A percentile compares a stretch with the other conserved stretches of the same genome.
phyloP scores from a whole-genome alignment of 2,888 invertebrate species.

The Tortrix viridana region DNA sequence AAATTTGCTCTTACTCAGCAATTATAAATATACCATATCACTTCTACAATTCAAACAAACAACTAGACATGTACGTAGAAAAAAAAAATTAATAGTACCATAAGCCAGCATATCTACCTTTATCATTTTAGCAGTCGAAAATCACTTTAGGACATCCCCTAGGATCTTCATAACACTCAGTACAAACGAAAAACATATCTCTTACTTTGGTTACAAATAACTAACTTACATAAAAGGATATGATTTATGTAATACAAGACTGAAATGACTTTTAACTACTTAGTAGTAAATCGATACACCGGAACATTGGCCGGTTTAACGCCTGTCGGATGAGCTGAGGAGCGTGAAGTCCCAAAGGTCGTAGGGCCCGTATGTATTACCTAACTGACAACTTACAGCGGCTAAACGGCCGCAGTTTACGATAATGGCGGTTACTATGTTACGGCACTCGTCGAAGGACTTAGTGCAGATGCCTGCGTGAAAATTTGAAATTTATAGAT shows the following conservation, averaged over 20 bases:
- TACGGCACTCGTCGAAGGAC: constrained; percentile 12
- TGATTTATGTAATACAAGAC: too few relatives aligned
- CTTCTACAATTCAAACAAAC: too few relatives aligned
- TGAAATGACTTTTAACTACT: neutral
- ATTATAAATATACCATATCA: too few relatives aligned
- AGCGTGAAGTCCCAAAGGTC: constrained; percentile 61
- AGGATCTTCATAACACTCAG: too few relatives aligned
- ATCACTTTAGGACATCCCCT: too few relatives aligned
- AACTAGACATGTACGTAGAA: too few relatives aligned
- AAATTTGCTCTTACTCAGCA: too few relatives aligned
- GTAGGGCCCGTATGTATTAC: constrained; percentile 46
- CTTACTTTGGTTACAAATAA: too few relatives aligned
- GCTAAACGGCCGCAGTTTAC: constrained; percentile 22
- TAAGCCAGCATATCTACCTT: too few relatives aligned
- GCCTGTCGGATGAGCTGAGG: constrained; percentile 70
- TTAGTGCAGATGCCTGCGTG: neutral
- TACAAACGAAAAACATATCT: too few relatives aligned
- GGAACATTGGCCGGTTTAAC: constrained; percentile 69
- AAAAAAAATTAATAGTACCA: too few relatives aligned
- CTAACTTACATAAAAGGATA: neutral
- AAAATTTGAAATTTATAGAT: neutral
- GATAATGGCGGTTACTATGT: constrained; percentile 23
- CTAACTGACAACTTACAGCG: constrained; percentile 23
- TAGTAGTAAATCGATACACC: constrained; percentile 11
- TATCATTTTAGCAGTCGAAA: too few relatives aligned